Conservation (phyloP, 1,140 invertebrate species). For the Diorhabda sublineata region DNA sequence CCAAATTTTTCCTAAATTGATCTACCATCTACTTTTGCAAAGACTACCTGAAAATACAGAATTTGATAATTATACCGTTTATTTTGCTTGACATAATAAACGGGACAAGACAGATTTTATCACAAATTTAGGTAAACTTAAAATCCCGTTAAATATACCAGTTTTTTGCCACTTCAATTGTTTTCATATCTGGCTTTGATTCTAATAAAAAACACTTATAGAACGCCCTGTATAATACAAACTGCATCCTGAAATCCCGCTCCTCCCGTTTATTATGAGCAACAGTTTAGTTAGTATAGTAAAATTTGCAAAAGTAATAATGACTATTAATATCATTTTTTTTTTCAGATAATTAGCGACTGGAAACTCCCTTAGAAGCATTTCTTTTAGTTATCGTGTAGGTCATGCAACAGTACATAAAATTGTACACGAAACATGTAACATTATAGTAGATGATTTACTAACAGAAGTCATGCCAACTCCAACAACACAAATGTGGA, state of each 20-base stretch:
- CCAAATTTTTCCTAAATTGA: slow-evolving; percentile 14
- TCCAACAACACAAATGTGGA: slow-evolving; percentile 32
- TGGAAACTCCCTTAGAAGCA: slow-evolving; percentile 28
- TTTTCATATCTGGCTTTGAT: neutral
- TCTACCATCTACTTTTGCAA: slow-evolving; percentile 13
- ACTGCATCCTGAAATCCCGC: no score
- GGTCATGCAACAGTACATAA: slow-evolving; percentile 33
- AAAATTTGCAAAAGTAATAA: slow-evolving; percentile 10
- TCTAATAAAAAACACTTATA: neutral
- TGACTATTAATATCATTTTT: slow-evolving; percentile 10
- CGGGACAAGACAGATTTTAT: neutral
- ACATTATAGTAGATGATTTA: slow-evolving; percentile 32
- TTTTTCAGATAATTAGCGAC: slow-evolving; percentile 28
- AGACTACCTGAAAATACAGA: neutral
- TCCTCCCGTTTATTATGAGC: no score
- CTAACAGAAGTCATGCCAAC: slow-evolving; percentile 34
- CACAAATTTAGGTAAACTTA: no score
- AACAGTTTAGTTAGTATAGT: no score
- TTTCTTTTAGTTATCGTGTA: slow-evolving; percentile 39
- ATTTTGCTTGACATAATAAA: neutral
- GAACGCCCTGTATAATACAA: no score
- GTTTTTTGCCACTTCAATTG: neutral
- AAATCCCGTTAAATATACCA: neutral
- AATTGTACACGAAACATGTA: slow-evolving; percentile 36
- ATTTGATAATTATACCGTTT: neutral